Evolutionary conservation across 2,797 vertebrate species (phyloP).

Genomic region (Silurus lanzhouensis): DNA sequence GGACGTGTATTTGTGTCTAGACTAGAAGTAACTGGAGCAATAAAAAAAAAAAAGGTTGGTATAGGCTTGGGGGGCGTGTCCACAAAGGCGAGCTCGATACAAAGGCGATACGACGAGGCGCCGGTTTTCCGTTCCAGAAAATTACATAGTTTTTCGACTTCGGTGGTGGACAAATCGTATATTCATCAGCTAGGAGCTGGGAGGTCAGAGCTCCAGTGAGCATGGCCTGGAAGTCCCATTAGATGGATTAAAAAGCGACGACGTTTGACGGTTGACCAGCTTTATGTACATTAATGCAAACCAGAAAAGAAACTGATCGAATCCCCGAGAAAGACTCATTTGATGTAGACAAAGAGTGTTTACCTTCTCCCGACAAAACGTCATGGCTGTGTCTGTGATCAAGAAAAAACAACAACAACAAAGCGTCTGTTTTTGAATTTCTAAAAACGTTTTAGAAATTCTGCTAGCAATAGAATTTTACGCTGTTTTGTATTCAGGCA

Average conservation of each 20-base stretch:
- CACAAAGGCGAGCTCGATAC: neutral
- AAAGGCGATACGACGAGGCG: neutral
- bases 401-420: no score
- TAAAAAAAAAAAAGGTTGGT: neutral
- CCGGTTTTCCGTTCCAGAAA: neutral
- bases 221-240: conserved; percentile 1
- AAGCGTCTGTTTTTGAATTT: no score
- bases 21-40: neutral
- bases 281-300: neutral
- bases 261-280: neutral
- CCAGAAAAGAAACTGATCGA: neutral
- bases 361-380: neutral
- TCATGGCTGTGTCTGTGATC: no score
- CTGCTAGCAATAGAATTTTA: neutral
- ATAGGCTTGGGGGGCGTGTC: neutral
- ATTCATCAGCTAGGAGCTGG: neutral
- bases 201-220: neutral
- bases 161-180: neutral
- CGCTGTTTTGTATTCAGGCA: neutral
- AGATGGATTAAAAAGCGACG: neutral
- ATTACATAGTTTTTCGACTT: neutral
- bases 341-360: neutral
- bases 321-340: neutral
- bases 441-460: no score
- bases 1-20: neutral